A percentile compares a stretch with the other conserved stretches of the same genome.
These are phyloP conservation scores for Orthosia gothica DNA, from an alignment of 2,888 invertebrate species.

Conservation along the genomic window DNA sequence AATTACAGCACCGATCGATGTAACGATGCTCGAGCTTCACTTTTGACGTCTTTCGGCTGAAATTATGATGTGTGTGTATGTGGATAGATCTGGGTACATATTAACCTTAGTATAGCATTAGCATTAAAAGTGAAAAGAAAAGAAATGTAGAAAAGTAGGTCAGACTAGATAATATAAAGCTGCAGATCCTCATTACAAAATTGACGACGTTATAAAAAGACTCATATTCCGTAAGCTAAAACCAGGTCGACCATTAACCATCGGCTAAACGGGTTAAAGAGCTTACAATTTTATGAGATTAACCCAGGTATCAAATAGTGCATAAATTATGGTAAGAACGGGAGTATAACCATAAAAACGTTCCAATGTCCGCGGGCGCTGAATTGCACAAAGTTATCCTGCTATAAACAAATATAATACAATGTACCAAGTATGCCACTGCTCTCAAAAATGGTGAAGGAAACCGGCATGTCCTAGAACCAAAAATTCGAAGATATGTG, in stretches of 20 bases:
- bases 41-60: too few relatives aligned
- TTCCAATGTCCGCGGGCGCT: slow-evolving; percentile 6
- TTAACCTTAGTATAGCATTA: too few relatives aligned
- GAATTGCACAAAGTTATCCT: slow-evolving; percentile 16
- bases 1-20: too few relatives aligned
- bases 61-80: too few relatives aligned
- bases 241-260: not conserved
- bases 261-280: slow-evolving; percentile 25
- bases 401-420: slow-evolving; percentile 19
- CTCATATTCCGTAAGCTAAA: slow-evolving; percentile 1
- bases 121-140: too few relatives aligned
- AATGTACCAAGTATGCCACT: too few relatives aligned
- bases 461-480: too few relatives aligned
- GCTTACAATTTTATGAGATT: slow-evolving; percentile 31
- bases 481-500: too few relatives aligned
- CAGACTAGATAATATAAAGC: not conserved
- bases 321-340: slow-evolving; percentile 35
- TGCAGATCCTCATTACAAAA: not conserved
- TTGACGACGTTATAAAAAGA: slow-evolving; percentile 22
- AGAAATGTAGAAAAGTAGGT: not conserved
- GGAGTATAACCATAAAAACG: slow-evolving; percentile 21
- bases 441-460: too few relatives aligned
- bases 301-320: slow-evolving; percentile 35
- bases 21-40: too few relatives aligned
- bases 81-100: too few relatives aligned